Percentiles rank a stretch among this genome's conserved stretches.
These are phyloP conservation scores for Hesperia comma DNA, from an alignment of 2,888 invertebrate species.

Conservation along the genomic window DNA sequence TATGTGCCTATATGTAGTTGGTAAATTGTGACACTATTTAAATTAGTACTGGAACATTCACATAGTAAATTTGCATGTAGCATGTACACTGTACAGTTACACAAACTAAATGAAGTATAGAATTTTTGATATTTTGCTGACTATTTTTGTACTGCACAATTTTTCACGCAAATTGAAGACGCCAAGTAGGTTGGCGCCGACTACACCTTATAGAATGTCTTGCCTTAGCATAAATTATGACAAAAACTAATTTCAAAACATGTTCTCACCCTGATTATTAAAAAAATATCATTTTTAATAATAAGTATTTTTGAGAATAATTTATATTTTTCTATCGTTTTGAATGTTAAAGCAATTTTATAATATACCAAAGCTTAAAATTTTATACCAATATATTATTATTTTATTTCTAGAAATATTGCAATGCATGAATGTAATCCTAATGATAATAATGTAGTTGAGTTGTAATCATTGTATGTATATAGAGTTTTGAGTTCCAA, in stretches of 20 bases:
- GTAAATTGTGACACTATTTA: no score
- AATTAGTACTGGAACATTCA: neutral
- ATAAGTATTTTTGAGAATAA: neutral
- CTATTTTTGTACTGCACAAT: neutral
- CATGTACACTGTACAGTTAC: no score
- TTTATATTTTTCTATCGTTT: conserved; percentile 9
- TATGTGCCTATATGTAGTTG: no score
- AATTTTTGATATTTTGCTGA: no score
- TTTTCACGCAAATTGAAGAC: neutral
- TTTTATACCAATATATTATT: conserved; percentile 11
- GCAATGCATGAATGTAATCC: neutral
- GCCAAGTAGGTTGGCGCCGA: neutral
- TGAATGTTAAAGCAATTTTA: conserved; percentile 5
- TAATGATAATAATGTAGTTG: conserved; percentile 2
- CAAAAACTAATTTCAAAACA: neutral
- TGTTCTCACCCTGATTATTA: neutral
- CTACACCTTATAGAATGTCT: neutral
- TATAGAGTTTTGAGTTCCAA: neutral
- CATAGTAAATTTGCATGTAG: neutral
- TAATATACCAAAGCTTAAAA: conserved; percentile 16
- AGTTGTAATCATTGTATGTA: neutral
- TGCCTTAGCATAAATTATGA: conserved; percentile 7
- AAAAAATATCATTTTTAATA: neutral
- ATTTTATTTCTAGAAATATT: conserved; percentile 7
- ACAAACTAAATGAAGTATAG: no score